Conservation (phyloP, 2,888 invertebrate genomes). For the Tenthredo distinguenda region DNA sequence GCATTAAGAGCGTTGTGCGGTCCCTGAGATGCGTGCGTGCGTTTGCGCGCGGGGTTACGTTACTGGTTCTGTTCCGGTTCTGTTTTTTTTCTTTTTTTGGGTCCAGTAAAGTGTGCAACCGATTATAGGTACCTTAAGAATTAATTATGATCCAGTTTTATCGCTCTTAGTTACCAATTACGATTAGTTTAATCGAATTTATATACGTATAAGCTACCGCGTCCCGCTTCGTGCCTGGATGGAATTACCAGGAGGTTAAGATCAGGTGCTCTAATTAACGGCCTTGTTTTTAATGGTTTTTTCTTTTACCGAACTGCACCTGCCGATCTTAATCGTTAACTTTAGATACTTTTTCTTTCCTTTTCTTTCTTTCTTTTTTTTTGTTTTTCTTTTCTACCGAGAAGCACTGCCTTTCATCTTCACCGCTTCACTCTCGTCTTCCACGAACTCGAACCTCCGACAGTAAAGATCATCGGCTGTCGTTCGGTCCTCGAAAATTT, state of each 20-base stretch:
- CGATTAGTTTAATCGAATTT: slow-evolving; percentile 40
- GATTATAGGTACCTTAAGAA: slow-evolving; percentile 7
- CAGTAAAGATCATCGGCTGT: neutral
- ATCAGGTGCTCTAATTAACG: slow-evolving; percentile 39
- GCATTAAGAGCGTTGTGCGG: neutral
- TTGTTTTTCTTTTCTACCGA: neutral
- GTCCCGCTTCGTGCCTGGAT: neutral
- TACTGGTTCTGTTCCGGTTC: neutral
- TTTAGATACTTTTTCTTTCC: neutral
- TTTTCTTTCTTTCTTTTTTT: neutral
- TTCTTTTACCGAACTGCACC: slow-evolving; percentile 7
- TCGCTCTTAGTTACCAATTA: slow-evolving; percentile 20
- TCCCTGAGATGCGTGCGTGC: no score
- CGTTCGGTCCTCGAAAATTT: neutral
- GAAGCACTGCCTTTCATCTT: slow-evolving; percentile 17
- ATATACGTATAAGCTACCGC: slow-evolving; percentile 1
- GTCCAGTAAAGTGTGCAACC: neutral
- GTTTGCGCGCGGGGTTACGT: neutral
- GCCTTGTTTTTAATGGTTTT: slow-evolving; percentile 17
- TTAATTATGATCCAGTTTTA: slow-evolving; percentile 34
- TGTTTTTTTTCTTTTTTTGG: neutral
- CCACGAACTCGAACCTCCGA: neutral
- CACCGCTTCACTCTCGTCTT: neutral
- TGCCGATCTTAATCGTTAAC: slow-evolving; percentile 27
- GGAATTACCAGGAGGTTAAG: slow-evolving; percentile 23